phyloP scores from a whole-genome alignment of 64 coral and sea anemone genomes.

The Dendrophyllia cribrosa region DNA sequence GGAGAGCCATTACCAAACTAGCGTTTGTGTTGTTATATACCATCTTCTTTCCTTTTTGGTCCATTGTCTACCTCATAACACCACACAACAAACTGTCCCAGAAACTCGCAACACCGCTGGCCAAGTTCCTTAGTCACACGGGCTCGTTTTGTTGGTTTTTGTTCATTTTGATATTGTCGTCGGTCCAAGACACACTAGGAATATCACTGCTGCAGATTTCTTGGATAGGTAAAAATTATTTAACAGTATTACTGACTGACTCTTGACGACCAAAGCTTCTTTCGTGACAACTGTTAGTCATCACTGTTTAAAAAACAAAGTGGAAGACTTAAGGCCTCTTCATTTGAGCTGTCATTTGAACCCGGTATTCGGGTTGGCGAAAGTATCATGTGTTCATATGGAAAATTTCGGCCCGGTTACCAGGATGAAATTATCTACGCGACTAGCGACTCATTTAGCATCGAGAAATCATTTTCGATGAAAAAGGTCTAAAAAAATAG shows the following conservation, averaged over 20 bases:
- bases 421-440: too few species aligned
- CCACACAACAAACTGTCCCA: conserved; percentile 18
- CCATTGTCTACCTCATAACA: conserved; percentile 32
- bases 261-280: too few species aligned
- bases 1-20: neutral
- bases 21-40: neutral
- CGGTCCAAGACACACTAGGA: conserved; percentile 32
- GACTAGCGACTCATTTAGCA: too few species aligned
- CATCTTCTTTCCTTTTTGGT: conserved; percentile 16
- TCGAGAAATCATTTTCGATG: too few species aligned
- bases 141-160: conserved; percentile 44
- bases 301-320: too few species aligned
- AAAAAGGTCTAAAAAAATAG: too few species aligned
- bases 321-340: too few species aligned
- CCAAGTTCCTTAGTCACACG: conserved; percentile 24
- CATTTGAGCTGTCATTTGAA: too few species aligned
- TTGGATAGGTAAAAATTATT: conserved; percentile 9
- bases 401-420: too few species aligned
- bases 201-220: conserved; percentile 25
- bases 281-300: too few species aligned
- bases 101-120: conserved; percentile 18
- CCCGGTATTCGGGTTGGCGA: too few species aligned
- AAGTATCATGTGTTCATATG: too few species aligned
- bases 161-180: conserved; percentile 17
- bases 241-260: neutral